phyloP scores from a whole-genome alignment of 2,113 vertebrate genomes.

The Arvicanthis niloticus region DNA sequence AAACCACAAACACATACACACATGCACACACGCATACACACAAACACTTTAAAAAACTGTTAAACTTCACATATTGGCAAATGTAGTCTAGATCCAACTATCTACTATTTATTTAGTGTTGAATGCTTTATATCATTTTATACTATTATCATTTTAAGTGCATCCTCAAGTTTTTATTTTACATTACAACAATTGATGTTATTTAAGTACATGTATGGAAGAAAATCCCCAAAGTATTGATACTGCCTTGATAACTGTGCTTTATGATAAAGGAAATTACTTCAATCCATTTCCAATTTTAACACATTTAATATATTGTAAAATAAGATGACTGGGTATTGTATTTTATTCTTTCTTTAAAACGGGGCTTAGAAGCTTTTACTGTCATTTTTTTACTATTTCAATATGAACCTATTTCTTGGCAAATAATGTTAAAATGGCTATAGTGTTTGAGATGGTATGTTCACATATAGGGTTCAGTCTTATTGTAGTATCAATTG shows the following conservation, averaged over 20 bases:
- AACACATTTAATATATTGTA: neutral
- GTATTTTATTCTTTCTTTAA: neutral
- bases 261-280: slow-evolving; percentile 37
- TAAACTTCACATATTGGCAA: neutral
- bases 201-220: neutral
- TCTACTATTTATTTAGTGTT: neutral
- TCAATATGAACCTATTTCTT: slow-evolving; percentile 7
- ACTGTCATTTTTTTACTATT: neutral
- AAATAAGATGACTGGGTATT: neutral
- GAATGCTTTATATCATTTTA: neutral
- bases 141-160: neutral
- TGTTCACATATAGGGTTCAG: neutral
- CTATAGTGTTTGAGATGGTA: neutral
- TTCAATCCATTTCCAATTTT: neutral
- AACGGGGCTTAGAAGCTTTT: slow-evolving; percentile 30
- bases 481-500: neutral
- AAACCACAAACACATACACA: neutral
- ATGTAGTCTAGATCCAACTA: neutral
- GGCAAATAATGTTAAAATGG: slow-evolving; percentile 19
- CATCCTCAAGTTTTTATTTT: neutral
- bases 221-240: neutral
- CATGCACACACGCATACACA: neutral
- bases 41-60: neutral
- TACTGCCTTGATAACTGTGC: neutral
- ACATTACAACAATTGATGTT: neutral